Evolutionary conservation across 2,888 invertebrate genomes (phyloP), one percentile per base, ranked within the genome.

Genomic region (Erannis defoliaria): DNA sequence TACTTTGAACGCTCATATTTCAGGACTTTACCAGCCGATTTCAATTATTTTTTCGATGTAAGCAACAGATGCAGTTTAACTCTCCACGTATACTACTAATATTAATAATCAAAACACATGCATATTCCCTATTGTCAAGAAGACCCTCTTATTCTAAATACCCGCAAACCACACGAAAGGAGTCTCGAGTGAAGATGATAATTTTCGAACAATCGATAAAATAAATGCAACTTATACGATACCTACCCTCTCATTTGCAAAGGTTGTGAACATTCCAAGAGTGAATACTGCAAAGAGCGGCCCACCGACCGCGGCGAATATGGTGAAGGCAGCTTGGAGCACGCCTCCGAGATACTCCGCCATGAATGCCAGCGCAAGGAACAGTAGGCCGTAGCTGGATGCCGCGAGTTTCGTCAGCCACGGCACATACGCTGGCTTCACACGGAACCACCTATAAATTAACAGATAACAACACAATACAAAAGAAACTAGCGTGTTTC

Each of bases 241-340:
- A 80, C 87, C 87, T 77, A 95, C 95, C 83, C 88, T 93, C 85
- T 97, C 95, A 79, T 96, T 97, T 2, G 96, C 95, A 54, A 88
- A 93, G 14, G 96, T 95, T 38, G 96, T 95, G 68, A 96, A 95
- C 96, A 98, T 97, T 70, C 98, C 98, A 19, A 98, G 88, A 0
- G 97, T 96, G 80, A 98, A 98, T 0, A 98, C 89, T 0, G 96
- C 97, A 16, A 98, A 88, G n/a, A 98, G 83, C 0, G 98, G 98
- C 0, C 98, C 98, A 0, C 98, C 98, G 2, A 97, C 95, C 0
- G 97, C 96, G 1, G 97, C 97, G 77, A 98, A 97, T 69, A 98
- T 96, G 0, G 97, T 97, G 10, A 98, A 88, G 0, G 97, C 95
- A 0, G 97, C 96, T 86, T 97, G 97, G 12, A 98, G 90, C 14